These are phyloP conservation scores for Eupsilia transversa DNA, from an alignment of 2,888 invertebrate genomes.

Conservation along the genomic window DNA sequence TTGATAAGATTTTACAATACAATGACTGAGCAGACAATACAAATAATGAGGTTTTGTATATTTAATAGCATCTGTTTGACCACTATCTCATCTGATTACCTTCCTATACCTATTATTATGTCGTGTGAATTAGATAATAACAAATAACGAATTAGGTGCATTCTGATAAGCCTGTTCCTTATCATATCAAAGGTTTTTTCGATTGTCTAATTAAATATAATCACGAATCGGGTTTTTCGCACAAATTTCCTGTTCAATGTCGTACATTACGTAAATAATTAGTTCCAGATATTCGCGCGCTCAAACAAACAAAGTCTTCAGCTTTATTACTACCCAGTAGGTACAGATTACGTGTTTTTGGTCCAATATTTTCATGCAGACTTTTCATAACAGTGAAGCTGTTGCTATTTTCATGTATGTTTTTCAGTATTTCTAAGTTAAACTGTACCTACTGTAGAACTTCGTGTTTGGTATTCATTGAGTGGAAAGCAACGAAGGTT, in stretches of 20 bases:
- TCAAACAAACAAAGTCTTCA: too few species aligned
- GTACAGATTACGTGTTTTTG: too few species aligned
- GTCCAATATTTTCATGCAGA: neutral
- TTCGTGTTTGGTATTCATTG: neutral
- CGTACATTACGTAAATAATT: neutral
- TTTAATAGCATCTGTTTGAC: neutral
- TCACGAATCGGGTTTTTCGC: neutral
- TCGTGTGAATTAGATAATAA: slow-evolving; percentile 13
- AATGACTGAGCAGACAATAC: too few species aligned
- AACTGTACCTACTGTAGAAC: neutral
- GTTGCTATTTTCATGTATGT: neutral
- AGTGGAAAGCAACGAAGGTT: slow-evolving; percentile 41
- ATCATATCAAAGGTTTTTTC: slow-evolving; percentile 4
- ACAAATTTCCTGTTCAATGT: neutral
- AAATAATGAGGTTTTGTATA: too few species aligned
- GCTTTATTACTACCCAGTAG: too few species aligned
- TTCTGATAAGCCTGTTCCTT: neutral
- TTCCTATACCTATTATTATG: neutral
- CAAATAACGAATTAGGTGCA: neutral
- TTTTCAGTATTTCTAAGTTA: neutral
- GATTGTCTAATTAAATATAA: neutral
- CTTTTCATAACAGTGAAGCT: neutral
- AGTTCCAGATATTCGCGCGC: too few species aligned
- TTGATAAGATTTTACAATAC: too few species aligned
- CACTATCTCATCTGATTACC: neutral